A percentile compares a stretch with the other conserved stretches of the same genome.
Evolutionary conservation across 2,797 vertebrate species (phyloP).

Genomic region (Halcyon badia): DNA sequence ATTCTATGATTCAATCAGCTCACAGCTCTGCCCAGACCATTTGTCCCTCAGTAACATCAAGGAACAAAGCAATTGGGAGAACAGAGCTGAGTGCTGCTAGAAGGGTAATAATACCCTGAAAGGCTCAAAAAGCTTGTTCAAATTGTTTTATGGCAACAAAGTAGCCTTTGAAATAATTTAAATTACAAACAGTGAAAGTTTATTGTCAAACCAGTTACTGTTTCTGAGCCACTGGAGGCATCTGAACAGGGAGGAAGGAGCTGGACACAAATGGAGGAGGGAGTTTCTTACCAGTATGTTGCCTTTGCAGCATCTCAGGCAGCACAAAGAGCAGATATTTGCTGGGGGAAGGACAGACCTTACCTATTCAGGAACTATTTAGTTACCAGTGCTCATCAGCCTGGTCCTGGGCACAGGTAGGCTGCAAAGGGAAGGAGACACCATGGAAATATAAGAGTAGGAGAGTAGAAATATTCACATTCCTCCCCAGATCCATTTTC

Average conservation of each 20-base stretch:
- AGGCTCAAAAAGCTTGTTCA: neutral
- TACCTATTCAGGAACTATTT: neutral
- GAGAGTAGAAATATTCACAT: neutral
- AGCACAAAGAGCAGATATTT: neutral
- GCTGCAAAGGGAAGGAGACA: neutral
- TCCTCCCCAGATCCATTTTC: neutral
- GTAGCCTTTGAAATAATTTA: neutral
- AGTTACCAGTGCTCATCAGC: neutral
- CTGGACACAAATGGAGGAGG: neutral
- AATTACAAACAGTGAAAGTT: conserved; percentile 27
- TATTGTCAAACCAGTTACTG: conserved; percentile 2
- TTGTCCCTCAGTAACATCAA: neutral
- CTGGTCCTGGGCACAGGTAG: neutral
- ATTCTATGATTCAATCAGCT: neutral
- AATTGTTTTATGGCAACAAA: conserved; percentile 22
- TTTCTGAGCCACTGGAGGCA: neutral
- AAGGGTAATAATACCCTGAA: neutral
- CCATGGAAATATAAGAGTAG: neutral
- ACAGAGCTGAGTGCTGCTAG: neutral
- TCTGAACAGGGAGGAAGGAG: neutral
- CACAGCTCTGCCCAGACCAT: neutral
- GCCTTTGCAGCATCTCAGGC: accelerated
- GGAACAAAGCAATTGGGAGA: neutral
- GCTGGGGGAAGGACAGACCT: neutral
- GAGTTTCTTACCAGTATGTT: neutral